A percentile compares a stretch with the other conserved stretches of the same genome.
phyloP scores from a whole-genome alignment of 2,888 invertebrate genomes.

The Argyresthia albistria region DNA sequence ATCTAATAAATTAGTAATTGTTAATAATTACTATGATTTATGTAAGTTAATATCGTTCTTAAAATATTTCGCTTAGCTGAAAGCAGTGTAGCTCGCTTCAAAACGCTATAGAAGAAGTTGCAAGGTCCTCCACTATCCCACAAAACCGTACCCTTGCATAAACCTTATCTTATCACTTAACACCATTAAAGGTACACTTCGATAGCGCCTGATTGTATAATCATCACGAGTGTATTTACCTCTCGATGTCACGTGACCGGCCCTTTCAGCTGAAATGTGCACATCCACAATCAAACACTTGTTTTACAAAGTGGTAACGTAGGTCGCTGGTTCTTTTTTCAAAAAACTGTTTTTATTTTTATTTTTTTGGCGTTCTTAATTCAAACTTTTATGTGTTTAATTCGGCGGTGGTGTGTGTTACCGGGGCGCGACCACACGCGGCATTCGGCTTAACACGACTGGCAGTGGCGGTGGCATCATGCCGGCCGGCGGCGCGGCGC shows the following conservation, averaged over 20 bases:
- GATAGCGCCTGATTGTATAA: not conserved
- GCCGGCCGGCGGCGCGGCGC: too few relatives aligned
- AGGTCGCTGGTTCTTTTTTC: not conserved
- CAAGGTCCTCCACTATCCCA: too few relatives aligned
- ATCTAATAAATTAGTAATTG: too few relatives aligned
- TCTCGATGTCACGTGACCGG: not conserved
- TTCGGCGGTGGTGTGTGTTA: not conserved
- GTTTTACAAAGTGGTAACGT: not conserved
- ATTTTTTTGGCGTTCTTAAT: not conserved
- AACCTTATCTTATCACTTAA: not conserved
- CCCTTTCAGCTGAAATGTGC: not conserved
- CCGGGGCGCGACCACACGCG: not conserved
- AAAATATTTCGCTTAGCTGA: too few relatives aligned
- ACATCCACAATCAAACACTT: not conserved
- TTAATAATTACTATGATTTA: too few relatives aligned
- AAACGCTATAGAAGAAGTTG: too few relatives aligned
- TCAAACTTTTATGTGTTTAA: not conserved
- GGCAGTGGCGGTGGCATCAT: not conserved
- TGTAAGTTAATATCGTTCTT: too few relatives aligned
- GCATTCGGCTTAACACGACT: not conserved
- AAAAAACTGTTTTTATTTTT: not conserved
- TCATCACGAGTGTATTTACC: not conserved
- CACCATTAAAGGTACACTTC: not conserved
- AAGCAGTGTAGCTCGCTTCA: too few relatives aligned
- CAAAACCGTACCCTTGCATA: too few relatives aligned